These are phyloP conservation scores for Bursaphelenchus okinawaensis DNA, from an alignment of 2,888 invertebrate genomes.

Conservation along the genomic window DNA sequence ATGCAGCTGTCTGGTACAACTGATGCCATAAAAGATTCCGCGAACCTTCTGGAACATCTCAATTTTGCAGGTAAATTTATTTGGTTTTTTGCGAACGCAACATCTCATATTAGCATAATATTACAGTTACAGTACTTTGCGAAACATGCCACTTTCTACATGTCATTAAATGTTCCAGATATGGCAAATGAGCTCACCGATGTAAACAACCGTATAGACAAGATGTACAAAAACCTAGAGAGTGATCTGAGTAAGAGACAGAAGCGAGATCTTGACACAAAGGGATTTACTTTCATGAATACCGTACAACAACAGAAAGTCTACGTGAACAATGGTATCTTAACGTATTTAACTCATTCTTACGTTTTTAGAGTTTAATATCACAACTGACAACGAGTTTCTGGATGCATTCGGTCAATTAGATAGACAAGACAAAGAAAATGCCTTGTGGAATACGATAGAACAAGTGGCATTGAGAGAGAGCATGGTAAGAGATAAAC, in stretches of 20 bases:
- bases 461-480: conserved; percentile 34
- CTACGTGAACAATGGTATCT: conserved; percentile 34
- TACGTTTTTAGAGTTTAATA: conserved; percentile 22
- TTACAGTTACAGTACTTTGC: neutral
- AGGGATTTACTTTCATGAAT: conserved; percentile 46
- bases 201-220: conserved; percentile 39
- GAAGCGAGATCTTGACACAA: conserved; percentile 34
- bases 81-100: too few species aligned
- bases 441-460: conserved; percentile 35
- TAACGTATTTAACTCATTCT: conserved; percentile 8
- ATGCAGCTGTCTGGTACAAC: conserved; percentile 53
- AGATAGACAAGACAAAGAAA: conserved; percentile 24
- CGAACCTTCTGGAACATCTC: conserved; percentile 30
- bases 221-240: conserved; percentile 41
- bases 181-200: conserved; percentile 37
- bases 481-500: conserved; percentile 28
- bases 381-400: conserved; percentile 21
- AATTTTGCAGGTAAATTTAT: conserved; percentile 29
- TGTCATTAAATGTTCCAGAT: too few species aligned
- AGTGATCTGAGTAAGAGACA: conserved; percentile 38
- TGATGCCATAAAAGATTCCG: conserved; percentile 41
- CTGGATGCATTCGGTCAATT: conserved; percentile 24
- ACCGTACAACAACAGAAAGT: conserved; percentile 41
- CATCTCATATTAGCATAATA: too few species aligned
- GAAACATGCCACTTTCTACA: too few species aligned